Evolutionary conservation across 2,888 invertebrate species (phyloP).

Genomic region (Drosophila recens): DNA sequence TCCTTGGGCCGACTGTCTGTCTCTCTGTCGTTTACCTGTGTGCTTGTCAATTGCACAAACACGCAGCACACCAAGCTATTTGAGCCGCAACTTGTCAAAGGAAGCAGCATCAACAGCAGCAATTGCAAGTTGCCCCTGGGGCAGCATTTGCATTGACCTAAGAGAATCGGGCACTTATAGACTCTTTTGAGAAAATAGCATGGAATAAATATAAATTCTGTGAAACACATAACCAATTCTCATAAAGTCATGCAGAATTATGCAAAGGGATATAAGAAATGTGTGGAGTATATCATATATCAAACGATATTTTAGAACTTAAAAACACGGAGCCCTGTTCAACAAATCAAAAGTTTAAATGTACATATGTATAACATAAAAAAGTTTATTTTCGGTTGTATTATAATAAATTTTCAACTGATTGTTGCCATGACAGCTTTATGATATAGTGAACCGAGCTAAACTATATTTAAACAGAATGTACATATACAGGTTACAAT

Average conservation of each 20-base stretch:
- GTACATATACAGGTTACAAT: too few relatives aligned
- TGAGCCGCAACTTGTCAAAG: conserved; percentile 2
- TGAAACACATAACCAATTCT: not conserved
- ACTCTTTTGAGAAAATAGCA: not conserved
- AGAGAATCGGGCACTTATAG: not conserved
- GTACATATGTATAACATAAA: too few relatives aligned
- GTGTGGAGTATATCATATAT: not conserved
- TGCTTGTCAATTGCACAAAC: conserved; percentile 25
- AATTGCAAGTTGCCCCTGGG: not conserved
- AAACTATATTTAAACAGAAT: too few relatives aligned
- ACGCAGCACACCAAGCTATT: not conserved
- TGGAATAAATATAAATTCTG: not conserved
- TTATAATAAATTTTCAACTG: too few relatives aligned
- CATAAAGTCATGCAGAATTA: not conserved
- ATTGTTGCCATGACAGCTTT: too few relatives aligned
- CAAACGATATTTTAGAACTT: too few relatives aligned
- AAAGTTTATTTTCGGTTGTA: too few relatives aligned
- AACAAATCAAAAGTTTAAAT: too few relatives aligned
- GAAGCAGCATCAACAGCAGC: not conserved
- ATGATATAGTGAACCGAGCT: too few relatives aligned
- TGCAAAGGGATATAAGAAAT: not conserved
- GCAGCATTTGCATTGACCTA: not conserved
- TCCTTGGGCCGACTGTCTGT: not conserved
- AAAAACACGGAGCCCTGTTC: too few relatives aligned
- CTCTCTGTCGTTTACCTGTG: not conserved